Percentiles rank a stretch among this genome's conserved stretches.
phyloP scores from a whole-genome alignment of 2,797 vertebrate genomes.

The Chromobotia macracanthus region DNA sequence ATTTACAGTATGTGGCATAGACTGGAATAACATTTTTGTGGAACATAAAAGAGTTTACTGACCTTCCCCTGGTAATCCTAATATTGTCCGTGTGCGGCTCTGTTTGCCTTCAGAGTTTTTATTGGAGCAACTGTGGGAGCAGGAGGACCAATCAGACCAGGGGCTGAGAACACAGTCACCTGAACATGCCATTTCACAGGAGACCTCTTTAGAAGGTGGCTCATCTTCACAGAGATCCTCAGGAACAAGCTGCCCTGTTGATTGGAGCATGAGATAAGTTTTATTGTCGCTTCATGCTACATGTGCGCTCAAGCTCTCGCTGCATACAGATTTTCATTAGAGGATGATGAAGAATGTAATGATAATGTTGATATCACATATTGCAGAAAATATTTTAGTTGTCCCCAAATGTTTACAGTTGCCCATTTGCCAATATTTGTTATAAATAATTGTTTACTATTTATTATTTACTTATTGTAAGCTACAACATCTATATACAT shows the following conservation, averaged over 20 bases:
- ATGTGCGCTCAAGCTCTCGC: no score
- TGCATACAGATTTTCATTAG: no score
- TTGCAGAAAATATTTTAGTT: no score
- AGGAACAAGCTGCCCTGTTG: slow-evolving; percentile 80
- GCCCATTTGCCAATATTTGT: no score
- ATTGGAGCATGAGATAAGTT: not conserved
- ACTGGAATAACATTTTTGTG: not conserved
- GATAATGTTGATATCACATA: no score
- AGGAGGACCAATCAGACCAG: slow-evolving; percentile 80
- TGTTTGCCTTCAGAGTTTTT: slow-evolving; percentile 87
- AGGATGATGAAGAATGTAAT: no score
- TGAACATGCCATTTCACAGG: slow-evolving; percentile 85
- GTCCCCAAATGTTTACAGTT: no score
- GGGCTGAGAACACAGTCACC: slow-evolving; percentile 83
- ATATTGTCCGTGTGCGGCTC: slow-evolving; percentile 83
- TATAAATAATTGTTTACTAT: no score
- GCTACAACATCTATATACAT: no score
- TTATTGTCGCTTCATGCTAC: not conserved
- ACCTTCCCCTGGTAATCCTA: slow-evolving; percentile 92
- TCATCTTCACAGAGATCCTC: slow-evolving; percentile 75
- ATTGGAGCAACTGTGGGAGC: slow-evolving; percentile 88
- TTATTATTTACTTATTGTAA: no score
- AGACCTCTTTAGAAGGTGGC: slow-evolving; percentile 68
- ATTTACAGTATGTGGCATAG: not conserved
- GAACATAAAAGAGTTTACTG: slow-evolving; percentile 43